Evolutionary conservation across 1,140 invertebrate genomes (phyloP).

Genomic region (Octopus sinensis): DNA sequence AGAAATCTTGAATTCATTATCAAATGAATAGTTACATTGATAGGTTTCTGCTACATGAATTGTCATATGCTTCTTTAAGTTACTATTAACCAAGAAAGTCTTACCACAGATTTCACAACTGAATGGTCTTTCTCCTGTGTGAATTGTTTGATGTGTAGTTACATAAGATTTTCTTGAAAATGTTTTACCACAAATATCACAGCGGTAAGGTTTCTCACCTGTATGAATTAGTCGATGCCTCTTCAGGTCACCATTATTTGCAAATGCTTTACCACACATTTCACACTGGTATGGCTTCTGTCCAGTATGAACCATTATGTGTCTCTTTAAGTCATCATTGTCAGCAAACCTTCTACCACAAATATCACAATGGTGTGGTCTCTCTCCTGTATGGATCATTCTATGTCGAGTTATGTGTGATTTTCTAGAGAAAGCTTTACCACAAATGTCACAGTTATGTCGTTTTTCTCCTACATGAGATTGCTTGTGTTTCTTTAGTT

Average conservation of each 20-base stretch:
- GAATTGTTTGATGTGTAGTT: conserved; percentile 14
- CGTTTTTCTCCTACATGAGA: neutral
- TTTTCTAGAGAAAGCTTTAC: neutral
- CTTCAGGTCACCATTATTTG: neutral
- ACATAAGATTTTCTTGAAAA: neutral
- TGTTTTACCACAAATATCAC: conserved; percentile 11
- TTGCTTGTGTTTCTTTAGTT: neutral
- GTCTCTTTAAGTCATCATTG: neutral
- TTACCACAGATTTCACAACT: conserved; percentile 16
- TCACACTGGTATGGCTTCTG: conserved; percentile 17
- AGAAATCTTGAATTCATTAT: too few species aligned
- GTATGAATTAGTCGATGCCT: conserved; percentile 17
- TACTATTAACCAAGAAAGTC: neutral
- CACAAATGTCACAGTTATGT: neutral
- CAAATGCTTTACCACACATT: conserved; percentile 3
- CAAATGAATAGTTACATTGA: too few species aligned
- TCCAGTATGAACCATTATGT: neutral
- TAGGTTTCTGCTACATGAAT: conserved; percentile 1
- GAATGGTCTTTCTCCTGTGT: neutral
- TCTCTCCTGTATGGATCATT: neutral
- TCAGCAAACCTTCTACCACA: neutral
- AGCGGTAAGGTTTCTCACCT: conserved; percentile 16
- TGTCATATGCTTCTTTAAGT: conserved; percentile 14
- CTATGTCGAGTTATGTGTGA: neutral
- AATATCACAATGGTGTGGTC: neutral